phyloP scores from a whole-genome alignment of 2,888 invertebrate species.

The Cheilosia vulpina region DNA sequence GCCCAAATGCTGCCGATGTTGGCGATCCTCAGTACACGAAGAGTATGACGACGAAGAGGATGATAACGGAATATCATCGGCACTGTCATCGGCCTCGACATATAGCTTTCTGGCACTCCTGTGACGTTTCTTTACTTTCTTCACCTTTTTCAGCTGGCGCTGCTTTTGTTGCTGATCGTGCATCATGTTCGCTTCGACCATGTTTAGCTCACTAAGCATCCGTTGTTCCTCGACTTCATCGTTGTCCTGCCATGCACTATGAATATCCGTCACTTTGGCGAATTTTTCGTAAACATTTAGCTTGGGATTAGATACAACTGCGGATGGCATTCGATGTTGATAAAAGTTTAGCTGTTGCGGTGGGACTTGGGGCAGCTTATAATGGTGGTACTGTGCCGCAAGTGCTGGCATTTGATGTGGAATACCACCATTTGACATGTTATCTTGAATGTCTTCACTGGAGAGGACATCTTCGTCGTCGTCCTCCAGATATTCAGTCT shows the following conservation, averaged over 20 bases:
- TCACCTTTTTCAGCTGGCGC: slow-evolving; percentile 73
- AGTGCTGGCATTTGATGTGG: slow-evolving; percentile 33
- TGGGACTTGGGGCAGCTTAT: slow-evolving; percentile 52
- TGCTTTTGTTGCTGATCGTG: slow-evolving; percentile 69
- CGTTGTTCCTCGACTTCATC: slow-evolving; percentile 77
- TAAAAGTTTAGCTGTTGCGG: slow-evolving; percentile 28
- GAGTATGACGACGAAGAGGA: slow-evolving; percentile 83
- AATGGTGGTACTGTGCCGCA: slow-evolving; percentile 42
- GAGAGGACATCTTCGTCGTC: slow-evolving; percentile 29
- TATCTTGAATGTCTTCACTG: background rate
- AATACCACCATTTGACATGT: slow-evolving; percentile 13
- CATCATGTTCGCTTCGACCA: slow-evolving; percentile 47
- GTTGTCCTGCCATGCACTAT: slow-evolving; percentile 82
- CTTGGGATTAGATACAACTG: slow-evolving; percentile 59
- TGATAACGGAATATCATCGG: slow-evolving; percentile 72
- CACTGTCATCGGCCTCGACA: slow-evolving; percentile 57
- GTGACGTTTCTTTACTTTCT: slow-evolving; percentile 78
- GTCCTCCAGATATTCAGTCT: slow-evolving; percentile 77
- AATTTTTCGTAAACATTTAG: slow-evolving; percentile 78
- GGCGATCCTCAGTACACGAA: slow-evolving; percentile 83
- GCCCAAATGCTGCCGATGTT: slow-evolving; percentile 6
- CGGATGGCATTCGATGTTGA: slow-evolving; percentile 56
- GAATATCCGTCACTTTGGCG: slow-evolving; percentile 80
- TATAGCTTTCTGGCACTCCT: slow-evolving; percentile 44
- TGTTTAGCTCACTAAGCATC: slow-evolving; percentile 72